phyloP scores from a whole-genome alignment of 2,113 vertebrate genomes.

The Oreochromis aureus region DNA sequence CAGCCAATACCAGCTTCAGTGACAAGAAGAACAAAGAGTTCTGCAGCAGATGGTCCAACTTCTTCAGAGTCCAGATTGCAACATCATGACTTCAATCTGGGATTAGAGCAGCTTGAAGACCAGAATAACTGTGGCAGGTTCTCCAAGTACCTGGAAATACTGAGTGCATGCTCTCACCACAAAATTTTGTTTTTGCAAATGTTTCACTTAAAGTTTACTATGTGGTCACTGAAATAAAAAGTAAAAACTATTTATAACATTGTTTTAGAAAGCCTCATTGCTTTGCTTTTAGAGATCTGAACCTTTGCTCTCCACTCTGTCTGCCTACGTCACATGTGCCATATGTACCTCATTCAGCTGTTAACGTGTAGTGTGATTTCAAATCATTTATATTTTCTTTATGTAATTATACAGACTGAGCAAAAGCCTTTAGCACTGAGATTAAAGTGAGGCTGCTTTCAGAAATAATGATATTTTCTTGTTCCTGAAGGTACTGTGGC shows the following conservation, averaged over 20 bases:
- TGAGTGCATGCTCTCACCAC: not conserved
- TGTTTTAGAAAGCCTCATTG: not conserved
- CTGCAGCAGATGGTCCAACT: not conserved
- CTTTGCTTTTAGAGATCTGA: not conserved
- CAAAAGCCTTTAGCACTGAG: not conserved
- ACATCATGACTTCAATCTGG: not conserved
- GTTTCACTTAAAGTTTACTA: not conserved
- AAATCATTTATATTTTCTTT: not conserved
- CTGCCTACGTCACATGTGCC: not conserved
- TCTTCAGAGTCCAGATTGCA: not conserved
- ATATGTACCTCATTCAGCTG: not conserved
- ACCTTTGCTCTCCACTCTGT: not conserved
- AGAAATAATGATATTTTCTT: not conserved
- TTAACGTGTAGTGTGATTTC: not conserved
- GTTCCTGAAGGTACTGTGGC: not conserved
- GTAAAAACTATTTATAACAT: not conserved
- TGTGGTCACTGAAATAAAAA: not conserved
- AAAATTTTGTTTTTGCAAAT: not conserved
- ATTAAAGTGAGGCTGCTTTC: not conserved
- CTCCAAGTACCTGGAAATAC: not conserved
- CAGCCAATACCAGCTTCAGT: not conserved
- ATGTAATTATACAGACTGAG: not conserved
- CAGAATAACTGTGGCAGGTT: not conserved
- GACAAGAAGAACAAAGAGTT: not conserved
- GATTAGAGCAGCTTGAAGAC: not conserved